Conservation (phyloP, 1,140 invertebrate genomes). For the Drosophila quadrilineata region DNA sequence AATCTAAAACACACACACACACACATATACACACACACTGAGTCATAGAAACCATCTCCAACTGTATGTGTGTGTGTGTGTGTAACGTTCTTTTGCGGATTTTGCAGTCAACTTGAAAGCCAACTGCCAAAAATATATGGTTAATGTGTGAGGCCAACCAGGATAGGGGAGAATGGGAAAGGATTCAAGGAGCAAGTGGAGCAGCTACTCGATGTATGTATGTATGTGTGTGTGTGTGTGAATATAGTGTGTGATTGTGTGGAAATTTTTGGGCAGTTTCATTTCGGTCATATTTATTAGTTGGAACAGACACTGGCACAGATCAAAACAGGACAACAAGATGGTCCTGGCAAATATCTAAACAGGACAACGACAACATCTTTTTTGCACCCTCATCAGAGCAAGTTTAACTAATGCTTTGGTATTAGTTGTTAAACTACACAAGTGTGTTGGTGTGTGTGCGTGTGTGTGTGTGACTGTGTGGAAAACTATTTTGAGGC, state of each 20-base stretch:
- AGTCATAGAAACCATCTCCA: neutral
- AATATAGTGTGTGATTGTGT: slow-evolving; percentile 78
- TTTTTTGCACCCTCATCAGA: slow-evolving; percentile 75
- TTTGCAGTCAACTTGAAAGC: slow-evolving; percentile 77
- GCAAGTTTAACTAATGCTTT: slow-evolving; percentile 66
- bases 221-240: slow-evolving; percentile 35
- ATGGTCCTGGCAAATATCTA: slow-evolving; percentile 31
- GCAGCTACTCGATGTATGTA: slow-evolving; percentile 5
- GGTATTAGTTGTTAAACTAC: slow-evolving; percentile 10
- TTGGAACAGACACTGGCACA: slow-evolving; percentile 62
- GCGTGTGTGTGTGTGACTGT: slow-evolving; percentile 10
- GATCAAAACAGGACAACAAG: slow-evolving; percentile 76
- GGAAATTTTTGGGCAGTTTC: slow-evolving; percentile 80
- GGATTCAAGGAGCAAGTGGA: slow-evolving; percentile 9
- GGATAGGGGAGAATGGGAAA: slow-evolving; percentile 17
- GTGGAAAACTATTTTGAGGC: slow-evolving; percentile 60
- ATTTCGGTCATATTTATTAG: slow-evolving; percentile 81
- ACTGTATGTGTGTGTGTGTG: slow-evolving; percentile 38
- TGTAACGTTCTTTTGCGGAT: slow-evolving; percentile 76
- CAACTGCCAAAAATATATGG: slow-evolving; percentile 75
- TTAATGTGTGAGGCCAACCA: slow-evolving; percentile 61
- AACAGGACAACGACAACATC: slow-evolving; percentile 46
- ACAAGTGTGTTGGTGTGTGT: neutral
- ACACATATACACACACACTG: slow-evolving; percentile 6
- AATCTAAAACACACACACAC: neutral